Base-by-base conservation (phyloP, 2,888 invertebrate genomes). In the Phengaris arion region DNA sequence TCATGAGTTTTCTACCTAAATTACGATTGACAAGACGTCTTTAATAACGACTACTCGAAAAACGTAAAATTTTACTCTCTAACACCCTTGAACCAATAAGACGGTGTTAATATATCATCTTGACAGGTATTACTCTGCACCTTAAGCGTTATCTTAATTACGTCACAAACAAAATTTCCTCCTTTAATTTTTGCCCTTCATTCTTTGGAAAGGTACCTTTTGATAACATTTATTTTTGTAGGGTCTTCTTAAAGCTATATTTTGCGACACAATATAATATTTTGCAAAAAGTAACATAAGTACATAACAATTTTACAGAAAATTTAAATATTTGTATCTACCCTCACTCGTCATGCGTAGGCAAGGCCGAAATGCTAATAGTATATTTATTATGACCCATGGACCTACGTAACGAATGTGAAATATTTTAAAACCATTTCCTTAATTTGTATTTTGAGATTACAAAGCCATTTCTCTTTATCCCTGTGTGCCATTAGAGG, bases 121-220 rank as follows among this genome's bases (percentile, higher is more conserved):
- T 88, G 92, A 90, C 91, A 88, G 91, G 87, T 92, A 91, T 92
- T 92, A 88, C 89, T 86, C 84, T 82, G 83, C 89, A 89, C 89
- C 89, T 88, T 83, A 81, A 85, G 83, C 84, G 82, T 78, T 82
- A 76, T 79, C 82, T 83, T 85, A 88, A 88, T 88, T 87, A 85
- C 86, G 83, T 85, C 84, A 84, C 80, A 82, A 79, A 82, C 83
- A 77, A 79, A 80, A 15, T 51, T 51, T 70, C n/a, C 48, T 51
- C 45, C 12, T 45, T 35, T 12, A 48, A 70, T 22, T 51, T 51
- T 51, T 70, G 12, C 51, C 51, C 70, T 12, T 6, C 13, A 22
- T 70, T 48, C 22, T 22, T 59, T 22, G 22, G 59, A 1, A 45
- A 35, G 10, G 35, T 45, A 35, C 64, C 35, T 64, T 22, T 6